These are phyloP conservation scores for Paramisgurnus dabryanus DNA, from an alignment of 2,113 vertebrate genomes.

Conservation along the genomic window DNA sequence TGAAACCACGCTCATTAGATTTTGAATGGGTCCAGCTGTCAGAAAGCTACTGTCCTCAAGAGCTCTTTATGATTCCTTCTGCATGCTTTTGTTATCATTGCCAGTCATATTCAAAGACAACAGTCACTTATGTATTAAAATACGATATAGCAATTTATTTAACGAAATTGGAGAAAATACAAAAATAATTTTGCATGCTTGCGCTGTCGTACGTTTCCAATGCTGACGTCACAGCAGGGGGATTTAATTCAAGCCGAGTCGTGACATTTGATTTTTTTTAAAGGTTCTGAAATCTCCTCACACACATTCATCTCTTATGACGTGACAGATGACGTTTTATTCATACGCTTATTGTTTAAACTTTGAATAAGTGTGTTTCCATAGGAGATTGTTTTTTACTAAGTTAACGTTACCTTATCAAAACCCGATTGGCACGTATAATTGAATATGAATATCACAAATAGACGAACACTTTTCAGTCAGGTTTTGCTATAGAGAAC, in stretches of 20 bases:
- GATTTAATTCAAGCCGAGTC: constrained; percentile 22
- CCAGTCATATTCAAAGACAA: no score
- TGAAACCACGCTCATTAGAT: constrained; percentile 18
- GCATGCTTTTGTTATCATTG: neutral
- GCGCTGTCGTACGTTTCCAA: neutral
- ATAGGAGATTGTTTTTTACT: neutral
- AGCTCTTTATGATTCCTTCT: neutral
- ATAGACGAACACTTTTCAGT: no score
- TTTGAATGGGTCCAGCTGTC: constrained; percentile 36
- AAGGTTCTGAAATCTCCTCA: neutral
- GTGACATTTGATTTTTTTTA: constrained; percentile 1
- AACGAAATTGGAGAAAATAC: no score
- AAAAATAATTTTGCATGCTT: neutral
- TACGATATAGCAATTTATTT: no score
- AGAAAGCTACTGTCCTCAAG: neutral
- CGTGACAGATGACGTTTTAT: neutral
- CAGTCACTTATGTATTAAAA: no score
- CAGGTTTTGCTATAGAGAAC: no score
- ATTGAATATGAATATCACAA: no score
- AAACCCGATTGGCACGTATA: neutral
- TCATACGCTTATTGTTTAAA: neutral
- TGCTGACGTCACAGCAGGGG: constrained; percentile 45
- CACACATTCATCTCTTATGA: neutral
- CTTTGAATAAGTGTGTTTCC: neutral
- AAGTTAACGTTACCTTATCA: neutral